Conservation (phyloP, 2,888 invertebrate genomes). For the Bimastos eiseni region DNA sequence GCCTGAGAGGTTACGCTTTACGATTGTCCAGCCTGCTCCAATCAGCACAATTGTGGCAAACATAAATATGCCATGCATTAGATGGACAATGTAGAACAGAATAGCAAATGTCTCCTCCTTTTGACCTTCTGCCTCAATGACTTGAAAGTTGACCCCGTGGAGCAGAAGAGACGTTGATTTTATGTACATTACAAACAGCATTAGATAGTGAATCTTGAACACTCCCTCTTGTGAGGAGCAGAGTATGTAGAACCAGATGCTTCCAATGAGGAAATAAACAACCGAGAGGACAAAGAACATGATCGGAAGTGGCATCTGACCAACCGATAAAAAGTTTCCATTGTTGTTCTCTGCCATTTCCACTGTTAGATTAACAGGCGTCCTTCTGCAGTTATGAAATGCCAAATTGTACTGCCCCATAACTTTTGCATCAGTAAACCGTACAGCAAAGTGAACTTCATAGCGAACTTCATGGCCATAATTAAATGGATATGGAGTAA, state of each 20-base stretch:
- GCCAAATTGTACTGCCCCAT: constrained; percentile 92
- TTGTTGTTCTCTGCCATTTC: constrained; percentile 85
- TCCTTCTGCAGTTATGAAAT: constrained; percentile 84
- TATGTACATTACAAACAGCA: constrained; percentile 88
- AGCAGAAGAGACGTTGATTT: constrained; percentile 90
- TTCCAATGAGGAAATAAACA: constrained; percentile 83
- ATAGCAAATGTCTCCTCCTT: constrained; percentile 97
- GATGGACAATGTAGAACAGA: constrained; percentile 93
- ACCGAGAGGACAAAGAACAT: constrained; percentile 89
- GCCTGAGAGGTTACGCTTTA: constrained; percentile 93
- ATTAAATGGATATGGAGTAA: not conserved
- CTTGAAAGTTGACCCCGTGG: constrained; percentile 80
- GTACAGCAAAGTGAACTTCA: constrained; percentile 51
- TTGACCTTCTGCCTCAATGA: constrained; percentile 89
- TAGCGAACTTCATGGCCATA: not conserved
- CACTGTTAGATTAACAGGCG: constrained; percentile 74
- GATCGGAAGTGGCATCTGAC: constrained; percentile 91
- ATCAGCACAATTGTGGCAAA: constrained; percentile 94
- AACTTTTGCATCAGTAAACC: constrained; percentile 67
- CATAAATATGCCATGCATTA: constrained; percentile 77
- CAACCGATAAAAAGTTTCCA: constrained; percentile 84
- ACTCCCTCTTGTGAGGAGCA: constrained; percentile 69
- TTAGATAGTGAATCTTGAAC: constrained; percentile 93
- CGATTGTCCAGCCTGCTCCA: constrained; percentile 98
- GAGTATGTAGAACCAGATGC: constrained; percentile 88